Percentiles rank a stretch among this genome's conserved stretches.
These are phyloP conservation scores for Phrynocephalus versicolor DNA, from an alignment of 2,113 vertebrate genomes.

Conservation along the genomic window DNA sequence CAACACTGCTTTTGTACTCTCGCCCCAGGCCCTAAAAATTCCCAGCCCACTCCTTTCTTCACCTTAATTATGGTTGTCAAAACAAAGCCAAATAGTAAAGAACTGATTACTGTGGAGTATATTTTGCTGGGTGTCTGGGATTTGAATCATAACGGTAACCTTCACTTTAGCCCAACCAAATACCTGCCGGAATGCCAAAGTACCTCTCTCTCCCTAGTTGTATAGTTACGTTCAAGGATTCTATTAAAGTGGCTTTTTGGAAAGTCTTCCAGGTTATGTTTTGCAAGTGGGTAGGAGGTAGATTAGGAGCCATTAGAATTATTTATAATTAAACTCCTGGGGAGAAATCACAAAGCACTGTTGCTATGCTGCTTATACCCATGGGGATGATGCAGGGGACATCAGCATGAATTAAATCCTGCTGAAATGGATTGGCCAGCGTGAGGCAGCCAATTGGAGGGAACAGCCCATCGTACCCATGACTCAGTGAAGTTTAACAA, in stretches of 20 bases:
- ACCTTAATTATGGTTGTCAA: conserved; percentile 31
- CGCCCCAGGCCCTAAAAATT: neutral
- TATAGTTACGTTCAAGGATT: conserved; percentile 14
- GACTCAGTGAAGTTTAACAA: neutral
- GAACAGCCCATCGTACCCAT: neutral
- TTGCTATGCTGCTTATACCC: neutral
- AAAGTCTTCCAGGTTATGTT: neutral
- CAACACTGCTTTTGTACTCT: conserved; percentile 45
- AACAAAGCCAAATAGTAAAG: conserved; percentile 34
- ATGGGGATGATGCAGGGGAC: neutral
- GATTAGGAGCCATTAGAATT: conserved; percentile 9
- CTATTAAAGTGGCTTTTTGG: conserved; percentile 15
- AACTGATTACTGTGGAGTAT: neutral
- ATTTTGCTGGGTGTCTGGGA: conserved; percentile 24
- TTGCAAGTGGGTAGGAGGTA: neutral
- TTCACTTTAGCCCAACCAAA: conserved; percentile 18
- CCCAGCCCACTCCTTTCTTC: neutral
- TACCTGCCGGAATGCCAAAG: conserved; percentile 11
- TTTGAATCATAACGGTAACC: conserved; percentile 24
- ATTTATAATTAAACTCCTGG: conserved; percentile 1
- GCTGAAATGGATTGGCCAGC: neutral
- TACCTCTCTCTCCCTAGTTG: neutral
- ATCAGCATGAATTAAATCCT: neutral
- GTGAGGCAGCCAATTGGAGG: neutral
- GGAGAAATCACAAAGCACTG: neutral